phyloP scores from a whole-genome alignment of 2,797 vertebrate genomes.

The Menidia menidia region DNA sequence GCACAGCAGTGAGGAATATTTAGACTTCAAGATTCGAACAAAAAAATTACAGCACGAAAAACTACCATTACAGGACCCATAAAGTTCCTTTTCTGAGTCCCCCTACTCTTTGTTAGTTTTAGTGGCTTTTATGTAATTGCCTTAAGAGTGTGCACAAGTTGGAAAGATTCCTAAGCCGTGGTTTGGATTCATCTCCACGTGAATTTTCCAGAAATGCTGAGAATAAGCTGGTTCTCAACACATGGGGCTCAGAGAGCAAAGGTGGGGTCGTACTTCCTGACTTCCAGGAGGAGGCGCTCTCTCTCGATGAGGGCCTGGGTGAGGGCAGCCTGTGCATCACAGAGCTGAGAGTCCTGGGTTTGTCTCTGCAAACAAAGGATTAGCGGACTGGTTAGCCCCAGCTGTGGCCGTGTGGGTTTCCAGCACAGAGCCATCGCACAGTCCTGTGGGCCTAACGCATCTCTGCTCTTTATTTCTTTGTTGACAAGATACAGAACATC shows the following conservation, averaged over 20 bases:
- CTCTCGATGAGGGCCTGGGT: slow-evolving; percentile 86
- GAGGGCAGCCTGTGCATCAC: slow-evolving; percentile 83
- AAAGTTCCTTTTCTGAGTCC: slow-evolving; percentile 14
- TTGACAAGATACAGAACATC: slow-evolving; percentile 13
- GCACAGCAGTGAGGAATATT: slow-evolving; percentile 38
- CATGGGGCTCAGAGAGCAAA: slow-evolving; percentile 85
- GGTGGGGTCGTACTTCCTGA: slow-evolving; percentile 91
- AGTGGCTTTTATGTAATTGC: slow-evolving; percentile 20
- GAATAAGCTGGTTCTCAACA: slow-evolving; percentile 25
- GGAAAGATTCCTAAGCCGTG: slow-evolving; percentile 40
- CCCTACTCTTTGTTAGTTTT: slow-evolving; percentile 15
- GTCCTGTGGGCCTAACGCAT: slow-evolving; percentile 1
- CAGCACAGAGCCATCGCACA: slow-evolving; percentile 21
- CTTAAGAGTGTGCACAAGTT: slow-evolving; percentile 9
- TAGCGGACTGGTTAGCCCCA: slow-evolving; percentile 30
- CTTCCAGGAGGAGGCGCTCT: slow-evolving; percentile 90
- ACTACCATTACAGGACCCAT: slow-evolving; percentile 48
- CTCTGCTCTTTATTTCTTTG: background rate
- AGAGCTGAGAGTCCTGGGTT: slow-evolving; percentile 83
- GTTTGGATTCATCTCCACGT: slow-evolving; percentile 26
- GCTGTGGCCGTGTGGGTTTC: background rate
- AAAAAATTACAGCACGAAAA: slow-evolving; percentile 1
- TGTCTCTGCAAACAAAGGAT: slow-evolving; percentile 60
- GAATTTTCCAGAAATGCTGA: slow-evolving; percentile 19
- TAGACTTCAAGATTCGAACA: slow-evolving; percentile 20